Evolutionary conservation across 2,888 invertebrate species (phyloP), one percentile per base, ranked within the genome.

Genomic region (Parnassius mnemosyne): DNA sequence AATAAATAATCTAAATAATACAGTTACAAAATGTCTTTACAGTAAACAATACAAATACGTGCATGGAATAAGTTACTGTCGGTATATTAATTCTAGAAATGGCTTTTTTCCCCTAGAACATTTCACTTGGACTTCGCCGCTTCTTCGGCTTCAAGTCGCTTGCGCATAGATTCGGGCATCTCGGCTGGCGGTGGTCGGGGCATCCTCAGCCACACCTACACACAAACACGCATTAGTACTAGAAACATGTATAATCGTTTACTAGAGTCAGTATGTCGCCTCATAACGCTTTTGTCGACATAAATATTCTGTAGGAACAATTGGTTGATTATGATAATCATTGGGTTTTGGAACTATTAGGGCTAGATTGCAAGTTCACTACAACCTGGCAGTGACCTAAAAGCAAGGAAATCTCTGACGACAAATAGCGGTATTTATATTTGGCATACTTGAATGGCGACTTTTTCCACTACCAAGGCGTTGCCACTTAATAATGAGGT

Each of bases 131-230:
- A 63, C 67, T 83, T 84, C 10, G 76, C 78, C 10, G 81, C 85
- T 61, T 79, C 87, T 53, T 89, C 87, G 0, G 90, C 93, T 65
- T 88, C 92, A 43, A 94, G 82, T 71, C 97, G 95, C 87, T 93
- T 93, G 85, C 95, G 96, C 79, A 98, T 93, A 12, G 96, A 96
- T 83, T 97, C 98, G 13, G 98, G 98, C 98, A 98, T 98, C 89
- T 96, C 95, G 75, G 98, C 97, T 78, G 98, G 98, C 81, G 99
- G 98, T 66, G 98, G 98, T 74, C 99, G 95, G 64, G 98, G 99
- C 93, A 99, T 95, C 69, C 95, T 93, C 70, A 96, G 93, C 75
- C 91, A 93, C 1, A 94, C 94, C 93, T 93, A 76, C 0, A 54
- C 9, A 25, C 25, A 20, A 46, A 11, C 12, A 44, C 11, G 3